phyloP scores from a whole-genome alignment of 2,797 vertebrate genomes.

The Sphaeramia orbicularis region DNA sequence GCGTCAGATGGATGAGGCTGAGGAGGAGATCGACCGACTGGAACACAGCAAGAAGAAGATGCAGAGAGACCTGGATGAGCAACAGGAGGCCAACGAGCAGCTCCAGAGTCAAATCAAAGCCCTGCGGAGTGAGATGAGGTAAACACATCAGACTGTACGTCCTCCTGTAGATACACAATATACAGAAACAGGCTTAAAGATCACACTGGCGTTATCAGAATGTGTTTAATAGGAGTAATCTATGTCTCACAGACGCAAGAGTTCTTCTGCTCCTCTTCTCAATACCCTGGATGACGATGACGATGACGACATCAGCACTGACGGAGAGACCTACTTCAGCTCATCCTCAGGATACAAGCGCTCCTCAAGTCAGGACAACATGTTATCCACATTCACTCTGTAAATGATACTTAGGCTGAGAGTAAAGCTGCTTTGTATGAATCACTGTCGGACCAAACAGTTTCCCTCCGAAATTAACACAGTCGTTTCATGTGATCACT shows the following conservation, averaged over 20 bases:
- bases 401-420: slow-evolving; percentile 40
- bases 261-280: slow-evolving; percentile 86
- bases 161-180: not conserved
- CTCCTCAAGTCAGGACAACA: slow-evolving; percentile 84
- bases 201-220: not conserved
- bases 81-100: slow-evolving; percentile 93
- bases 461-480: not conserved
- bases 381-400: slow-evolving; percentile 71
- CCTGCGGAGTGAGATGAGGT: slow-evolving; percentile 92
- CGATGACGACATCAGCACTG: slow-evolving; percentile 90
- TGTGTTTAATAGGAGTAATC: not conserved
- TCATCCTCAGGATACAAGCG: slow-evolving; percentile 86
- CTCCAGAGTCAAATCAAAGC: slow-evolving; percentile 92
- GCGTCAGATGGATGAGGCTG: slow-evolving; percentile 95
- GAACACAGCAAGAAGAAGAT: slow-evolving; percentile 96
- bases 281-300: slow-evolving; percentile 88
- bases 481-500: not conserved
- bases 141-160: not conserved
- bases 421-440: slow-evolving; percentile 16
- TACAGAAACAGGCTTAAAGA: not conserved
- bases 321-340: slow-evolving; percentile 93
- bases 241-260: slow-evolving; percentile 88
- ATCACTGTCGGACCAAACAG: slow-evolving; percentile 42
- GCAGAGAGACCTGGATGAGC: slow-evolving; percentile 96
- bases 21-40: slow-evolving; percentile 96